A percentile compares a stretch with the other conserved stretches of the same genome.
Conservation (phyloP, 2,888 invertebrate genomes). For the Cotesia congregata region DNA sequence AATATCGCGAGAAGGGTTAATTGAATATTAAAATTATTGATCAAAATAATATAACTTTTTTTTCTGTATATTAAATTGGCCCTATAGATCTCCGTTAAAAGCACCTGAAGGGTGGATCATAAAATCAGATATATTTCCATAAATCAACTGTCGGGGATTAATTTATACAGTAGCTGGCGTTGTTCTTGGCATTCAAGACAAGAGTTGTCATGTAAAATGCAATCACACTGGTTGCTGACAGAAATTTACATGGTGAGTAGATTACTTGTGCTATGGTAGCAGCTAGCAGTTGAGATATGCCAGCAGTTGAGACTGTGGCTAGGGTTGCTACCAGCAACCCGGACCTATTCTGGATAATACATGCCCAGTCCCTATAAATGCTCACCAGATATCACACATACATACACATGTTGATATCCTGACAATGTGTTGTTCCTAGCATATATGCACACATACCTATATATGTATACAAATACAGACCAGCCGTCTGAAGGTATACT, state of each 20-base stretch:
- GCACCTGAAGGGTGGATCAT: neutral
- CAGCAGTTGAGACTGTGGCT: constrained; percentile 1
- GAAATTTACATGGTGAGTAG: constrained; percentile 46
- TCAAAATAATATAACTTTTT: no score
- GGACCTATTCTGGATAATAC: neutral
- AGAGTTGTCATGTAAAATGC: constrained; percentile 10
- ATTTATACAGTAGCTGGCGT: neutral
- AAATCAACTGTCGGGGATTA: neutral
- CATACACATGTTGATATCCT: no score
- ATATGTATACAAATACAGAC: neutral
- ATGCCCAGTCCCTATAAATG: neutral
- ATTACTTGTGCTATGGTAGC: constrained; percentile 38
- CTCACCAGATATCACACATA: neutral
- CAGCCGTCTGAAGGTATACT: neutral
- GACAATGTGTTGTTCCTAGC: neutral
- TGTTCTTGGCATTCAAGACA: neutral
- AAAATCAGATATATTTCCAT: neutral
- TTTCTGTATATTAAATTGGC: no score
- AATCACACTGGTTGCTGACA: constrained; percentile 38
- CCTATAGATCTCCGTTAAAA: neutral
- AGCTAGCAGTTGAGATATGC: constrained; percentile 5
- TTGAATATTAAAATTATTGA: no score
- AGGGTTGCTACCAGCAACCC: neutral
- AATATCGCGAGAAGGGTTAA: no score
- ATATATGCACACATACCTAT: neutral